Conservation (phyloP, 2,797 vertebrate genomes). For the Xerus rutilus region DNA sequence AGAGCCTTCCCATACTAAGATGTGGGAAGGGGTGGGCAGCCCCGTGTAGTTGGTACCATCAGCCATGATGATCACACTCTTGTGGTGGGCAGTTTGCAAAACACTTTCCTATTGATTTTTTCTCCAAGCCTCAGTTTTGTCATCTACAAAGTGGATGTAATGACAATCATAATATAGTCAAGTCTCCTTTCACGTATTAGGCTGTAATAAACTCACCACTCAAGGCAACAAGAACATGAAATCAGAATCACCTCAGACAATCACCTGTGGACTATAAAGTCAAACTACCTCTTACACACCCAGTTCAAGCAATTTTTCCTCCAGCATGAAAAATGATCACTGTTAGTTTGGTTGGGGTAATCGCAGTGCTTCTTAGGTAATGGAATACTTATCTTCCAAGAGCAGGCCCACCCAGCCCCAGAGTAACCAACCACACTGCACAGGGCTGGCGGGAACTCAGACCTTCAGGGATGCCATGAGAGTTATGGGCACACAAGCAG, state of each 20-base stretch:
- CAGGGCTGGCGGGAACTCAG: neutral
- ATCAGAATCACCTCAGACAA: neutral
- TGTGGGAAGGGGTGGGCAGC: neutral
- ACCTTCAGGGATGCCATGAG: neutral
- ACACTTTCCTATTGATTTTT: neutral
- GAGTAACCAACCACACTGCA: neutral
- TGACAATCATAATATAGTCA: conserved; percentile 43
- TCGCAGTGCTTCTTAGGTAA: neutral
- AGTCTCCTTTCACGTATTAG: conserved; percentile 9
- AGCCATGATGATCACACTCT: neutral
- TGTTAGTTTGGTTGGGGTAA: neutral
- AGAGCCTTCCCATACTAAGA: neutral
- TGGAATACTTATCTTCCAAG: neutral
- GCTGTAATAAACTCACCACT: conserved; percentile 28
- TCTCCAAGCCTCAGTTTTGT: conserved; percentile 60
- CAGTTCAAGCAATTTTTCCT: neutral
- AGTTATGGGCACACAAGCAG: neutral
- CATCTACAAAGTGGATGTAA: conserved; percentile 52
- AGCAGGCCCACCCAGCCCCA: neutral
- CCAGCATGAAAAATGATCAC: neutral
- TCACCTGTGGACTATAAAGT: neutral
- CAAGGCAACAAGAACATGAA: conserved; percentile 40
- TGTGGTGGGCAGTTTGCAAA: neutral
- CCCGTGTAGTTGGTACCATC: neutral
- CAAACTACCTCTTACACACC: neutral